These are phyloP conservation scores for Drosophila borborema DNA, from an alignment of 2,888 invertebrate species.

Conservation along the genomic window DNA sequence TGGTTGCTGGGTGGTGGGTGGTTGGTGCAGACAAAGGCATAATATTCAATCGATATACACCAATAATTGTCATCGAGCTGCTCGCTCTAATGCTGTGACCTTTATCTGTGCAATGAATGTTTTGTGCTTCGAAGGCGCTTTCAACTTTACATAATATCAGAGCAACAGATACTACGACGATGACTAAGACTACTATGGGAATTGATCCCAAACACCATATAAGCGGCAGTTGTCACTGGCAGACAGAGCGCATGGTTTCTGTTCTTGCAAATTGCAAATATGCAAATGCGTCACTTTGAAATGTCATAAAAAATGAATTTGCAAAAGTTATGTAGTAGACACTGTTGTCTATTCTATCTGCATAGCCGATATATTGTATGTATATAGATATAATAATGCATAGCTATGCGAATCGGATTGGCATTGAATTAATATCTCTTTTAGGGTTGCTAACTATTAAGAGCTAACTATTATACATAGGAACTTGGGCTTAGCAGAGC, in stretches of 20 bases:
- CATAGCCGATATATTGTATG: not conserved
- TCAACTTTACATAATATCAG: slow-evolving; percentile 9
- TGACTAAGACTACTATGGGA: not conserved
- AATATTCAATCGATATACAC: slow-evolving; percentile 54
- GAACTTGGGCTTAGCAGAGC: too few species aligned
- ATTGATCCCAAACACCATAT: slow-evolving; percentile 17
- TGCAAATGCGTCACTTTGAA: slow-evolving; percentile 18
- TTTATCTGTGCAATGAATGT: slow-evolving; percentile 33
- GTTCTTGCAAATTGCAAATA: not conserved
- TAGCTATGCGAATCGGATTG: not conserved
- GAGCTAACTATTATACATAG: too few species aligned
- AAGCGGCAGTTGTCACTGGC: slow-evolving; percentile 37
- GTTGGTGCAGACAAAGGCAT: slow-evolving; percentile 37
- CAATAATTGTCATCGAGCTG: slow-evolving; percentile 34
- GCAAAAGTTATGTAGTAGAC: not conserved
- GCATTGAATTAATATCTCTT: not conserved
- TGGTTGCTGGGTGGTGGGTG: not conserved
- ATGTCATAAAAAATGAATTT: not conserved
- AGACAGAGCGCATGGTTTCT: not conserved
- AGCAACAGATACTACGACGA: slow-evolving; percentile 9
- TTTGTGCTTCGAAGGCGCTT: slow-evolving; percentile 7
- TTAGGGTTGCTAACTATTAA: too few species aligned
- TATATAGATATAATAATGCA: not conserved
- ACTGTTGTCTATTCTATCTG: not conserved
- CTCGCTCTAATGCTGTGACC: slow-evolving; percentile 53